Evolutionary conservation across 2,888 invertebrate genomes (phyloP).

Genomic region (Brenthis ino): DNA sequence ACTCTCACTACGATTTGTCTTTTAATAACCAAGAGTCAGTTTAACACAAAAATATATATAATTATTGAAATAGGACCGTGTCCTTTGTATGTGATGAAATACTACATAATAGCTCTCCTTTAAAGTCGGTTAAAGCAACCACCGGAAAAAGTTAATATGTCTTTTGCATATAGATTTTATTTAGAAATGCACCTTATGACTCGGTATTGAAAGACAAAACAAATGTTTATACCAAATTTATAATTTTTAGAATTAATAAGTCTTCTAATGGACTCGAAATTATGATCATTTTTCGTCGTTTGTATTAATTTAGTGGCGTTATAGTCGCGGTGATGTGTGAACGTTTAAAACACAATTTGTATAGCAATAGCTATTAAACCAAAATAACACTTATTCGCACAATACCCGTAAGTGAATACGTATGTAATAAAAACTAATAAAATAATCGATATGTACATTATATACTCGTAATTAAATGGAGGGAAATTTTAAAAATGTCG

Average conservation of each 20-base stretch:
- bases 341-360: slow-evolving; percentile 15
- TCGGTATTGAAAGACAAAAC: slow-evolving; percentile 19
- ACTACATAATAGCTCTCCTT: slow-evolving; percentile 6
- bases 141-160: not conserved
- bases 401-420: slow-evolving; percentile 23
- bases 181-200: slow-evolving; percentile 17
- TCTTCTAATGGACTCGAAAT: not conserved
- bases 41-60: slow-evolving; percentile 11
- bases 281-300: not conserved
- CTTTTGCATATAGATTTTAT: slow-evolving; percentile 4
- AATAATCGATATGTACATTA: slow-evolving; percentile 18
- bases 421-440: slow-evolving; percentile 18
- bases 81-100: slow-evolving; percentile 12
- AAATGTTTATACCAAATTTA: not conserved
- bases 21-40: slow-evolving; percentile 20
- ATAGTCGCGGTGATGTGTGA: slow-evolving; percentile 28
- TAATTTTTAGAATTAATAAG: not conserved
- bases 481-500: slow-evolving; percentile 7
- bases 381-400: slow-evolving; percentile 20
- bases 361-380: slow-evolving; percentile 22
- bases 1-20: slow-evolving; percentile 33
- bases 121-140: not conserved
- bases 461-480: slow-evolving; percentile 6
- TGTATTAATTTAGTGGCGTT: slow-evolving; percentile 15
- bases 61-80: slow-evolving; percentile 1